These are phyloP conservation scores for Sesamia nonagrioides DNA, from an alignment of 1,140 invertebrate genomes.

Conservation along the genomic window DNA sequence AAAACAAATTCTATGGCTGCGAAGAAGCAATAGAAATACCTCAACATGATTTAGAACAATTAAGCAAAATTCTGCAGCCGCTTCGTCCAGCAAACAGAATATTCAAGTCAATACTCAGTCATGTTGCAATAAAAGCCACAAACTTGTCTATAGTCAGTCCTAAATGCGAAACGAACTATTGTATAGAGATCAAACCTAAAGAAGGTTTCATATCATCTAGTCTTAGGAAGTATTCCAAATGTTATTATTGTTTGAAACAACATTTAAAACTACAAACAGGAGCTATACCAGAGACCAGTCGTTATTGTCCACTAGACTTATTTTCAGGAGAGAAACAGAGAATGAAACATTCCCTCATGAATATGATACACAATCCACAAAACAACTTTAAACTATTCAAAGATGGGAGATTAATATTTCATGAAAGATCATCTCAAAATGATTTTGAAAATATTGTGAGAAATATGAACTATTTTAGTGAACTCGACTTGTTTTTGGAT, in stretches of 20 bases:
- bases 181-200: slow-evolving; percentile 93
- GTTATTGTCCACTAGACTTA: slow-evolving; percentile 92
- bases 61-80: slow-evolving; percentile 55
- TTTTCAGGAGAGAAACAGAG: slow-evolving; percentile 89
- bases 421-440: slow-evolving; percentile 74
- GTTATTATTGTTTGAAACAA: slow-evolving; percentile 92
- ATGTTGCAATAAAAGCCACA: slow-evolving; percentile 75
- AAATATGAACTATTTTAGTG: slow-evolving; percentile 60
- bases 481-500: slow-evolving; percentile 68
- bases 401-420: slow-evolving; percentile 89
- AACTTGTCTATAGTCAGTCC: slow-evolving; percentile 77
- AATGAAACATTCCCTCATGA: slow-evolving; percentile 89
- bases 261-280: slow-evolving; percentile 89
- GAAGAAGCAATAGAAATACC: slow-evolving; percentile 71
- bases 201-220: slow-evolving; percentile 89
- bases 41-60: slow-evolving; percentile 60
- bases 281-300: slow-evolving; percentile 85
- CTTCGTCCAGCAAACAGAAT: slow-evolving; percentile 73
- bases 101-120: slow-evolving; percentile 70
- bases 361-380: slow-evolving; percentile 90
- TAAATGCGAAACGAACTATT: slow-evolving; percentile 71
- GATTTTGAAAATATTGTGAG: slow-evolving; percentile 65
- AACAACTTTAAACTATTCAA: slow-evolving; percentile 92
- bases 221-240: slow-evolving; percentile 87
- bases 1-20: slow-evolving; percentile 52